These are phyloP conservation scores for Chalcosyrphus nemorum DNA, from an alignment of 2,888 invertebrate species.

Conservation along the genomic window DNA sequence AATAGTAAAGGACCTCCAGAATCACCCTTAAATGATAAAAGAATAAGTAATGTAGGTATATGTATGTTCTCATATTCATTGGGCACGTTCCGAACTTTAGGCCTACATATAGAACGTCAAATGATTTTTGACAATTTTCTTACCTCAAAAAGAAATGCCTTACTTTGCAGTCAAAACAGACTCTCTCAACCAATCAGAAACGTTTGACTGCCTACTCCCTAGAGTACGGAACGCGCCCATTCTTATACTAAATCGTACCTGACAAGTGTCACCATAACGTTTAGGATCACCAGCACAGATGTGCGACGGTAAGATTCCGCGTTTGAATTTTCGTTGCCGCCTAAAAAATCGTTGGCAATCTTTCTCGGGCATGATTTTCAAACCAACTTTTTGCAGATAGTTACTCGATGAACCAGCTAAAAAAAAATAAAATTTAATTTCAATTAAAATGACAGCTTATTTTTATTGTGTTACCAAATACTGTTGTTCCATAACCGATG, in stretches of 20 bases:
- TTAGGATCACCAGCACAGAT: slow-evolving; percentile 28
- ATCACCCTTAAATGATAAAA: slow-evolving; percentile 8
- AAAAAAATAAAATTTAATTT: not conserved
- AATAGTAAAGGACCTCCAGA: slow-evolving; percentile 21
- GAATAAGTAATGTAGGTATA: too few species aligned
- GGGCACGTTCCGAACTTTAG: too few species aligned
- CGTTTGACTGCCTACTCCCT: too few species aligned
- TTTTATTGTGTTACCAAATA: too few species aligned
- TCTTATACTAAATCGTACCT: not conserved
- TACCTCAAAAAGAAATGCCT: too few species aligned
- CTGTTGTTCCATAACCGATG: slow-evolving; percentile 37
- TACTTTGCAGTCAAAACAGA: too few species aligned
- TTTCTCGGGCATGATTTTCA: not conserved
- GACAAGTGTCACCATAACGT: slow-evolving; percentile 16
- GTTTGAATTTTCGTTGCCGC: slow-evolving; percentile 9
- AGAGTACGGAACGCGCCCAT: too few species aligned
- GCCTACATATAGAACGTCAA: too few species aligned
- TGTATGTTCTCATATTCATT: too few species aligned
- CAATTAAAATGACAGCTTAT: accelerated
- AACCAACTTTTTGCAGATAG: not conserved
- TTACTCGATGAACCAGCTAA: not conserved
- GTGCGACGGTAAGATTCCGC: slow-evolving; percentile 13
- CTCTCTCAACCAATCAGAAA: too few species aligned
- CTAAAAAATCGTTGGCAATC: slow-evolving; percentile 2
- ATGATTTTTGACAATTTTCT: too few species aligned